Evolutionary conservation across 2,888 invertebrate species (phyloP).

Genomic region (Volucella zonaria): DNA sequence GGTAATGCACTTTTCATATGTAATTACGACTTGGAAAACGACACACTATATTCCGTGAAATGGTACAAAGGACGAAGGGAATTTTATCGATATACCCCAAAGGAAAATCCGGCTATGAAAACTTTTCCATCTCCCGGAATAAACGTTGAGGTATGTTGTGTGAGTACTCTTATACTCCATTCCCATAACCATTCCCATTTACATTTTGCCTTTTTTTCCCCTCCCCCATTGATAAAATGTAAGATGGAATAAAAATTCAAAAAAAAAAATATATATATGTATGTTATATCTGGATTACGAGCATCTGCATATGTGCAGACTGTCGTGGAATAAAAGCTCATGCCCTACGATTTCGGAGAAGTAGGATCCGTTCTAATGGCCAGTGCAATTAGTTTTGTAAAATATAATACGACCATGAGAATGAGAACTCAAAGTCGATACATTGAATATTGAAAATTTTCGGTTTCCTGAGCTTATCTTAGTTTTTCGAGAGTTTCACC

Average conservation of each 20-base stretch:
- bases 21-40: slow-evolving; percentile 90
- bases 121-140: slow-evolving; percentile 86
- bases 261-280: background rate
- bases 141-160: slow-evolving; percentile 84
- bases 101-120: slow-evolving; percentile 86
- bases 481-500: slow-evolving; percentile 4
- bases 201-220: too few relatives aligned
- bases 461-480: slow-evolving; percentile 32
- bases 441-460: slow-evolving; percentile 17
- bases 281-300: background rate
- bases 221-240: too few relatives aligned
- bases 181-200: background rate
- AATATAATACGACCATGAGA: slow-evolving; percentile 23
- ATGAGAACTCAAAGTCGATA: background rate
- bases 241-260: background rate
- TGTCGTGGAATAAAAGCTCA: background rate
- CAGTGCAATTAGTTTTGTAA: slow-evolving; percentile 63
- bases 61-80: slow-evolving; percentile 93
- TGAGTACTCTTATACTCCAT: background rate
- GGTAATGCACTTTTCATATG: slow-evolving; percentile 87
- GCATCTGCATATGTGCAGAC: slow-evolving; percentile 16
- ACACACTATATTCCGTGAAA: slow-evolving; percentile 91
- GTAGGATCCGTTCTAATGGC: slow-evolving; percentile 47
- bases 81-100: slow-evolving; percentile 92
- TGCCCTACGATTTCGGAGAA: background rate